Percentiles rank a stretch among this genome's conserved stretches.
Evolutionary conservation across 2,113 vertebrate genomes (phyloP).

Genomic region (Coptodon bakossiorum): DNA sequence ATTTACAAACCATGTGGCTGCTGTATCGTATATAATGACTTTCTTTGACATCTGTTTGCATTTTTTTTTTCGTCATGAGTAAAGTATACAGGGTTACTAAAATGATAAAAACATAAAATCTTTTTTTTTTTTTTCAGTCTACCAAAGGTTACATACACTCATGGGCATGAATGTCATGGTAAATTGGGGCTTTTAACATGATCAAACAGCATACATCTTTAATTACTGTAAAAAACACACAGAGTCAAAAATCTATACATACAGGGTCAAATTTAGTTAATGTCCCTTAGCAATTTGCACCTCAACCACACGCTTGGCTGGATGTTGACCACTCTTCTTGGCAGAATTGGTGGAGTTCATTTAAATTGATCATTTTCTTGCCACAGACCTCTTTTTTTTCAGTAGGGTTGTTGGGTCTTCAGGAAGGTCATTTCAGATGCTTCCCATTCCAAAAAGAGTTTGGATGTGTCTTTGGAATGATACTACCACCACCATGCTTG

Average conservation of each 20-base stretch:
- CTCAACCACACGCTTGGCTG: background rate
- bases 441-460: background rate
- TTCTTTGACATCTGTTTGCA: background rate
- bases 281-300: background rate
- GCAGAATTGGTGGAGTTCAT: background rate
- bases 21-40: background rate
- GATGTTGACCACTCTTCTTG: background rate
- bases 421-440: background rate
- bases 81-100: background rate
- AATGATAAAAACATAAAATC: background rate
- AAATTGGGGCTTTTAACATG: background rate
- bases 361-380: background rate
- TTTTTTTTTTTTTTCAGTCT: background rate
- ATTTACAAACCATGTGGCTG: constrained; percentile 53
- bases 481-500: background rate
- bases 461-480: background rate
- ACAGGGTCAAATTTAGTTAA: background rate
- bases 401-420: background rate
- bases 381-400: background rate
- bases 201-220: background rate
- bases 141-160: background rate
- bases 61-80: background rate
- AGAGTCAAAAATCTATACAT: background rate
- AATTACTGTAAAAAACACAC: background rate
- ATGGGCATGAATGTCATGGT: background rate